Percentiles rank a stretch among this genome's conserved stretches.
Conservation (phyloP, 1,140 invertebrate species). For the Aphidius gifuensis region DNA sequence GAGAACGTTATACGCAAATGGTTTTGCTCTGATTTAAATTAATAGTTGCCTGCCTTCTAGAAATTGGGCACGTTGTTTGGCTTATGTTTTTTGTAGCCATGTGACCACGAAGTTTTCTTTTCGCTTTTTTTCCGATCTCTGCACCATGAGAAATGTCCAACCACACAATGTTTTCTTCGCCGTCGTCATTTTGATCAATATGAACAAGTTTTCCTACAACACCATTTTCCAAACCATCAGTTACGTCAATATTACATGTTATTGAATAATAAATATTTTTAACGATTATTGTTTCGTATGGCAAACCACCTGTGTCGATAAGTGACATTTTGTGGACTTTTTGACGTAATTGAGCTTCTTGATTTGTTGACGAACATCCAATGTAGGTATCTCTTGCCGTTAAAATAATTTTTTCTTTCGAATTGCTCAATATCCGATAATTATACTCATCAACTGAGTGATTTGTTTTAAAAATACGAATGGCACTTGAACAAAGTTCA, state of each 20-base stretch:
- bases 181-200: too few species aligned
- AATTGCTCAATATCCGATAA: conserved; percentile 24
- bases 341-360: conserved; percentile 28
- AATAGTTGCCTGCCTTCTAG: conserved; percentile 34
- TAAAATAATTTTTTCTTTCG: conserved; percentile 32
- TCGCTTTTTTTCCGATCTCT: not conserved
- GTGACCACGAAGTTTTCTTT: too few species aligned
- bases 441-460: conserved; percentile 26
- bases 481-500: conserved; percentile 24
- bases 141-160: not conserved
- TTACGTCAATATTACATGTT: conserved; percentile 43
- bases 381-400: conserved; percentile 29
- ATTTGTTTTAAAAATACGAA: conserved; percentile 28
- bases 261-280: conserved; percentile 38
- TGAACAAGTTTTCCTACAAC: conserved; percentile 41
- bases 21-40: conserved; percentile 35
- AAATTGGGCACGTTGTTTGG: too few species aligned
- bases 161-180: not conserved
- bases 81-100: too few species aligned
- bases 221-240: conserved; percentile 44
- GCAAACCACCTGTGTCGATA: conserved; percentile 40
- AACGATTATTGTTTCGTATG: conserved; percentile 38
- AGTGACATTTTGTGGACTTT: conserved; percentile 41
- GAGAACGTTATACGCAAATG: conserved; percentile 35
- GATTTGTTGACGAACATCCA: conserved; percentile 24